These are phyloP conservation scores for Onychorhynchus coronatus DNA, from an alignment of 2,113 vertebrate genomes.

Conservation along the genomic window DNA sequence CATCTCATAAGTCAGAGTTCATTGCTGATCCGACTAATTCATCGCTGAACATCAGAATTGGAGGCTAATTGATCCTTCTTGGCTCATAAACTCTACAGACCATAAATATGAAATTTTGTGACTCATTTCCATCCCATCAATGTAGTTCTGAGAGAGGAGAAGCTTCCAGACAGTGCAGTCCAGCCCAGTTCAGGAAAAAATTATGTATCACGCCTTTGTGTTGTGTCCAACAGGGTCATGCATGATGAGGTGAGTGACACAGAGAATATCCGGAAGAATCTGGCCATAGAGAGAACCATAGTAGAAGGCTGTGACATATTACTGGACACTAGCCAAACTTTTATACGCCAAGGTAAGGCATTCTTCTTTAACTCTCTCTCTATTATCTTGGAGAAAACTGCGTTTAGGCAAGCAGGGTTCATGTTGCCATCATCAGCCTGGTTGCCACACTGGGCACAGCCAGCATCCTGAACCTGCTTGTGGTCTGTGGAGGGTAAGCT, in stretches of 20 bases:
- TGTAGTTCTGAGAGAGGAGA: not conserved
- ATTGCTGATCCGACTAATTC: not conserved
- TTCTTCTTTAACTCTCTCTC: not conserved
- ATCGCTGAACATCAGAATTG: not conserved
- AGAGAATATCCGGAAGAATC: slow-evolving; percentile 96
- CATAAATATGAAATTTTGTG: not conserved
- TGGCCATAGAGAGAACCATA: slow-evolving; percentile 96
- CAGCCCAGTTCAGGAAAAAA: not conserved
- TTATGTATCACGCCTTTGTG: not conserved
- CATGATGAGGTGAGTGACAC: slow-evolving; percentile 98
- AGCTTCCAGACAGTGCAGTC: not conserved
- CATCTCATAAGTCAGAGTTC: not conserved
- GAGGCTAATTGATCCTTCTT: not conserved
- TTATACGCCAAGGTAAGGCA: slow-evolving; percentile 91
- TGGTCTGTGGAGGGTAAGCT: not conserved
- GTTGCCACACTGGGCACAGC: not conserved
- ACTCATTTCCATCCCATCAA: not conserved
- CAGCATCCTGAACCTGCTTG: not conserved
- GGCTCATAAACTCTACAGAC: not conserved
- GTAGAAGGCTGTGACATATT: slow-evolving; percentile 97
- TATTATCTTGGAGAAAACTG: too few species aligned
- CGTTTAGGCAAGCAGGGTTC: not conserved
- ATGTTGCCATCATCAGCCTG: not conserved
- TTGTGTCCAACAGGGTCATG: slow-evolving; percentile 84
- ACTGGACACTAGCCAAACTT: slow-evolving; percentile 95